phyloP scores from a whole-genome alignment of 2,113 vertebrate genomes.

The Lanius ludovicianus region DNA sequence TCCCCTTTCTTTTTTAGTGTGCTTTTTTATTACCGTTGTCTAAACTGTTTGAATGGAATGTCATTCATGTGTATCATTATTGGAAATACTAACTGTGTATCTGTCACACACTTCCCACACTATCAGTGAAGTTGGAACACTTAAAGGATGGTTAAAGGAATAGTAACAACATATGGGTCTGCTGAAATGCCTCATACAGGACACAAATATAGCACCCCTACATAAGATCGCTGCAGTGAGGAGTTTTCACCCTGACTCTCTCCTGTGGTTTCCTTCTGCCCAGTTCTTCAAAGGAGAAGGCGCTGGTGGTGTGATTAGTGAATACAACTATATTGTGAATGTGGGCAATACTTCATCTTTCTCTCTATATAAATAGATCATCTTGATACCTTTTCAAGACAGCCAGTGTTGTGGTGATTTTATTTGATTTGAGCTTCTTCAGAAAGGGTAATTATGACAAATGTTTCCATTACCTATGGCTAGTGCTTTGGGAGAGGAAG shows the following conservation, averaged over 20 bases:
- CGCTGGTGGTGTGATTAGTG: not conserved
- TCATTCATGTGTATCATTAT: constrained; percentile 25
- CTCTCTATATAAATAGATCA: constrained; percentile 9
- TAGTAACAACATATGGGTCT: not conserved
- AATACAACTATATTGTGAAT: not conserved
- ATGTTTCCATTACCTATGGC: constrained; percentile 36
- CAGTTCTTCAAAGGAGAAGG: not conserved
- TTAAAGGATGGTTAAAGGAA: not conserved
- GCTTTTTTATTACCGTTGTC: not conserved
- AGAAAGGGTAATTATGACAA: constrained; percentile 54
- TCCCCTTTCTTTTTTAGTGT: not conserved
- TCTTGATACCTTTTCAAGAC: not conserved
- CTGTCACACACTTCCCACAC: constrained; percentile 7
- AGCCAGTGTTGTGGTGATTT: constrained; percentile 28
- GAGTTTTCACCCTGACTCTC: not conserved
- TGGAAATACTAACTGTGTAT: constrained; percentile 12
- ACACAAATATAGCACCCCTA: not conserved
- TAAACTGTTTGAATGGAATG: constrained; percentile 14
- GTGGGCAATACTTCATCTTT: not conserved
- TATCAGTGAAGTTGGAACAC: not conserved
- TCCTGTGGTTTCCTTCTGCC: not conserved
- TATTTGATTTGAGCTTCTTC: not conserved
- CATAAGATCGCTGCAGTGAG: not conserved
- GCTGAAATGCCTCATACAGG: not conserved
- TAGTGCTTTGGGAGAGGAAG: constrained; percentile 32